A percentile compares a stretch with the other conserved stretches of the same genome.
Conservation (phyloP, 2,888 invertebrate species). For the Athrips mouffetella region DNA sequence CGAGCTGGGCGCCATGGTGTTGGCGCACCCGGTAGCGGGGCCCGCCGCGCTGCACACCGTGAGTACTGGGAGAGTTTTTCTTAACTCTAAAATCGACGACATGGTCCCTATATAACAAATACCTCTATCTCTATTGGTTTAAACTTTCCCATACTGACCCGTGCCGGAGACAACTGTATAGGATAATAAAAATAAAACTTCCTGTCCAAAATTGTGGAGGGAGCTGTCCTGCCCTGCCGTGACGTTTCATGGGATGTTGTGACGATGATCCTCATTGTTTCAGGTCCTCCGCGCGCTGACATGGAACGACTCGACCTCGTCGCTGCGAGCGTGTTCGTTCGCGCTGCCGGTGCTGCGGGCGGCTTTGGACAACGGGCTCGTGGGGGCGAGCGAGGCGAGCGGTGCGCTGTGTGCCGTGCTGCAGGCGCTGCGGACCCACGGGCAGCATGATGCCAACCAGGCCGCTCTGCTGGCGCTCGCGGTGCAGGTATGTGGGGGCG, state of each 20-base stretch:
- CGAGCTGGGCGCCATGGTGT: slow-evolving; percentile 87
- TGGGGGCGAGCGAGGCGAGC: slow-evolving; percentile 61
- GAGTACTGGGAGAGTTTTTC: slow-evolving; percentile 12
- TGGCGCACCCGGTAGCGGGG: slow-evolving; percentile 73
- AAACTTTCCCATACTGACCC: too few species aligned
- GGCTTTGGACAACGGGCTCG: slow-evolving; percentile 72
- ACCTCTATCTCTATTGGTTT: too few species aligned
- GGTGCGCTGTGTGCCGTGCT: slow-evolving; percentile 87
- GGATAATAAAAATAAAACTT: too few species aligned
- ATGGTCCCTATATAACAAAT: too few species aligned
- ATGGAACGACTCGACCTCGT: slow-evolving; percentile 92
- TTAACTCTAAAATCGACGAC: too few species aligned
- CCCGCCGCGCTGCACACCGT: slow-evolving; percentile 56
- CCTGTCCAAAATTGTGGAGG: too few species aligned
- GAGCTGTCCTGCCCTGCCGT: too few species aligned
- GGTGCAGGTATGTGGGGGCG: slow-evolving; percentile 80
- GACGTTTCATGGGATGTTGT: too few species aligned
- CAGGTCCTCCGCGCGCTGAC: slow-evolving; percentile 71
- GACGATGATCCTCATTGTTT: background rate
- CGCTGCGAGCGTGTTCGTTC: slow-evolving; percentile 87
- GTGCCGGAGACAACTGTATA: too few species aligned
- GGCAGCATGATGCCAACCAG: slow-evolving; percentile 94
- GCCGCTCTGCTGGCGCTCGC: slow-evolving; percentile 88
- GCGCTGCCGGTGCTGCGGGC: slow-evolving; percentile 85
- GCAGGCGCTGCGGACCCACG: slow-evolving; percentile 89